Conservation (phyloP, 2,113 vertebrate species). For the Corythaixoides concolor region DNA sequence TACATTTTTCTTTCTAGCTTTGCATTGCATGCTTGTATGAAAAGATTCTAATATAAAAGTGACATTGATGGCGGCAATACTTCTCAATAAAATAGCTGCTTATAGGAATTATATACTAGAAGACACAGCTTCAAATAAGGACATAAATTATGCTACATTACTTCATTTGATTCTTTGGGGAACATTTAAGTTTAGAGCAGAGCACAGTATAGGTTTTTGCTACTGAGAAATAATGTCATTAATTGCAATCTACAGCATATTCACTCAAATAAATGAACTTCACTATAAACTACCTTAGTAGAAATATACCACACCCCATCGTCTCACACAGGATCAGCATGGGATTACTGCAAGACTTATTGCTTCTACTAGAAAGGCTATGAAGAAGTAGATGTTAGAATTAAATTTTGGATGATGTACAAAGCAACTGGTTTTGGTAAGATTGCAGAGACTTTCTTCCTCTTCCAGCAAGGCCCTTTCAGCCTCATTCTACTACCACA, state of each 20-base stretch:
- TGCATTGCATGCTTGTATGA: background rate
- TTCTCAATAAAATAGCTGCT: conserved; percentile 16
- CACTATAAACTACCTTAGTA: background rate
- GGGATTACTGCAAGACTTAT: background rate
- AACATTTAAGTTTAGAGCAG: background rate
- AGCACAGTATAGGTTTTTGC: background rate
- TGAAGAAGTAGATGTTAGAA: background rate
- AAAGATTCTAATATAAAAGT: background rate
- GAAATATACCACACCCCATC: background rate
- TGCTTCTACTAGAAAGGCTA: background rate
- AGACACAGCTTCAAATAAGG: background rate
- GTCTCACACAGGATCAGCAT: background rate
- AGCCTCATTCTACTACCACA: background rate
- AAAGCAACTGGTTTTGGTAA: background rate
- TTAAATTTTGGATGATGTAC: background rate
- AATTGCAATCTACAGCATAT: background rate
- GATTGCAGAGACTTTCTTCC: background rate
- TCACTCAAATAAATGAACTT: background rate
- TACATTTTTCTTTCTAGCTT: background rate
- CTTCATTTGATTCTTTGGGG: background rate
- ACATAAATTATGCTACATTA: background rate
- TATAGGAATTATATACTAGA: background rate
- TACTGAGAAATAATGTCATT: background rate
- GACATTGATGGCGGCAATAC: background rate
- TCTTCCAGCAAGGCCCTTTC: background rate